These are phyloP conservation scores for Columba janthina DNA, from an alignment of 2,113 vertebrate genomes.

Conservation along the genomic window DNA sequence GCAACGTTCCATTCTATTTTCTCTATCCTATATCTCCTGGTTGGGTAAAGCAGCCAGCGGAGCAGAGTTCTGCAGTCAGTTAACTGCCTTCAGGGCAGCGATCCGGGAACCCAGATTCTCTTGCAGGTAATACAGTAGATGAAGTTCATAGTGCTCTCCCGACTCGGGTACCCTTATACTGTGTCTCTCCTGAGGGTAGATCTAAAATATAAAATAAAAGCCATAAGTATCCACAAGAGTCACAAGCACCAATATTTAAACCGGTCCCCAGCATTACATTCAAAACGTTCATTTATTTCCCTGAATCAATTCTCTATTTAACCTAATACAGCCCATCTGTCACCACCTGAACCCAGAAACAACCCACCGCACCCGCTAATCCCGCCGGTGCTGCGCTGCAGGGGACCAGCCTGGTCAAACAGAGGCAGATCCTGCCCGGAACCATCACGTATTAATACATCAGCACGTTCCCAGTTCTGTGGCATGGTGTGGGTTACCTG, in stretches of 20 bases:
- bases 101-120: conserved; percentile 82
- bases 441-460: not conserved
- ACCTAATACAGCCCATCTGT: not conserved
- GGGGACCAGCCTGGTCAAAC: not conserved
- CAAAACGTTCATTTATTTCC: not conserved
- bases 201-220: conserved; percentile 64
- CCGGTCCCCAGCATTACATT: not conserved
- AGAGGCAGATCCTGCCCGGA: not conserved
- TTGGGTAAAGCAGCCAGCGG: conserved; percentile 42
- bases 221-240: not conserved
- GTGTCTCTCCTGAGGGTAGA: conserved; percentile 86
- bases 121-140: conserved; percentile 84
- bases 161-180: conserved; percentile 85
- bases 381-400: not conserved
- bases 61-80: conserved; percentile 27
- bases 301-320: not conserved
- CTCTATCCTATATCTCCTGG: conserved; percentile 29
- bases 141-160: conserved; percentile 85
- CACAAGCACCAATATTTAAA: not conserved
- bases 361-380: not conserved
- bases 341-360: not conserved
- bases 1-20: conserved; percentile 2
- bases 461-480: not conserved
- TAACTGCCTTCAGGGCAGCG: conserved; percentile 81
- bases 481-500: not conserved